A percentile compares a stretch with the other conserved stretches of the same genome.
Evolutionary conservation across 2,113 vertebrate genomes (phyloP).

Genomic region (Phycodurus eques): DNA sequence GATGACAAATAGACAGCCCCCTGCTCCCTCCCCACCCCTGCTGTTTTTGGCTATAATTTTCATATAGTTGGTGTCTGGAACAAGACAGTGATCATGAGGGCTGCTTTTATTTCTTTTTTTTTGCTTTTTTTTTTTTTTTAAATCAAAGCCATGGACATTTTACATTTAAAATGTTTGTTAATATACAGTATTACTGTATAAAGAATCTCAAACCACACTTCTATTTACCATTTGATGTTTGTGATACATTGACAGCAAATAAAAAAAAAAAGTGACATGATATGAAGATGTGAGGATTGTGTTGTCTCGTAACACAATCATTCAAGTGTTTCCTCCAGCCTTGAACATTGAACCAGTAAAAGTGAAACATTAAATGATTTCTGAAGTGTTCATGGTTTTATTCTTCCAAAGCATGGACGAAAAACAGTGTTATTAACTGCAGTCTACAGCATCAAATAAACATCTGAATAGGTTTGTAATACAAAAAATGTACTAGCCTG

Average conservation of each 20-base stretch:
- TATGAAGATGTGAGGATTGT: slow-evolving; percentile 16
- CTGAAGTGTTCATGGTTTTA: slow-evolving; percentile 4
- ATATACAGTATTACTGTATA: neutral
- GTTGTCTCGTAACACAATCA: slow-evolving; percentile 27
- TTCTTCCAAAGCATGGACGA: slow-evolving; percentile 23
- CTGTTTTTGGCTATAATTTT: neutral
- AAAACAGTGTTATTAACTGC: slow-evolving; percentile 7
- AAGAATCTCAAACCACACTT: slow-evolving; percentile 14
- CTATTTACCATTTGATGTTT: slow-evolving; percentile 22
- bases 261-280: neutral
- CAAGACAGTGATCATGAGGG: neutral
- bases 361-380: slow-evolving; percentile 8
- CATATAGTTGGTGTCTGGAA: neutral
- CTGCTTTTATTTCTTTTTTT: neutral
- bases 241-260: neutral
- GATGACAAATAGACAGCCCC: slow-evolving; percentile 31
- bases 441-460: slow-evolving; percentile 23
- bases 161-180: slow-evolving; percentile 20
- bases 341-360: slow-evolving; percentile 21
- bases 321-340: slow-evolving; percentile 35
- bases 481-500: neutral
- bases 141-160: slow-evolving; percentile 26
- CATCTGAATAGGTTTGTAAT: neutral
- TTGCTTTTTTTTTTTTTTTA: slow-evolving; percentile 1
- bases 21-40: slow-evolving; percentile 1